Evolutionary conservation across 2,797 vertebrate species (phyloP).

Genomic region (Diglossa cyanea): DNA sequence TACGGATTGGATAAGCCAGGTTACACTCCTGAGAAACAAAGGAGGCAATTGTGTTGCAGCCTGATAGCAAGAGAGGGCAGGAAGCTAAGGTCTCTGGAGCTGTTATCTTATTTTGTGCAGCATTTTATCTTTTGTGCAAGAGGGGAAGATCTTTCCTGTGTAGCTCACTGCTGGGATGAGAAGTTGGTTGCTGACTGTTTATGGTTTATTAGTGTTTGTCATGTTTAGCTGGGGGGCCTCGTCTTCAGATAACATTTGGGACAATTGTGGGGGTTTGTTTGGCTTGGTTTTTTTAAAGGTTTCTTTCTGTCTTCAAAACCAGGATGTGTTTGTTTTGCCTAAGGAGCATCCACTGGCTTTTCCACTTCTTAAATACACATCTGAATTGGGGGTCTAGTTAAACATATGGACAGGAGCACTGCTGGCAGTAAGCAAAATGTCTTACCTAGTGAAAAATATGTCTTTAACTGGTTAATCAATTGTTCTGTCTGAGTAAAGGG

Average conservation of each 20-base stretch:
- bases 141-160: not conserved
- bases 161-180: not conserved
- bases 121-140: not conserved
- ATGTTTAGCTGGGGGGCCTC: not conserved
- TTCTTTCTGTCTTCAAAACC: not conserved
- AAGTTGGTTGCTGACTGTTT: not conserved
- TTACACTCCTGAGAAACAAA: not conserved
- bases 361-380: not conserved
- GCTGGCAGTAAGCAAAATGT: not conserved
- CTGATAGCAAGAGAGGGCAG: not conserved
- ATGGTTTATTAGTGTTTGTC: not conserved
- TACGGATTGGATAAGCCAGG: not conserved
- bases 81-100: not conserved
- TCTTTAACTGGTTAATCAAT: not conserved
- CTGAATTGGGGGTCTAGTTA: not conserved
- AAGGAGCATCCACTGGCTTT: not conserved
- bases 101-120: not conserved
- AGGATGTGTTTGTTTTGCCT: not conserved
- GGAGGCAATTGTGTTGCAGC: not conserved
- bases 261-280: not conserved
- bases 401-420: rapidly evolving
- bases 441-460: not conserved
- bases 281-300: not conserved
- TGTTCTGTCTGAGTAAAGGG: not conserved
- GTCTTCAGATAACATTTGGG: not conserved